phyloP scores from a whole-genome alignment of 2,797 vertebrate genomes.

The Podarcis siculus region DNA sequence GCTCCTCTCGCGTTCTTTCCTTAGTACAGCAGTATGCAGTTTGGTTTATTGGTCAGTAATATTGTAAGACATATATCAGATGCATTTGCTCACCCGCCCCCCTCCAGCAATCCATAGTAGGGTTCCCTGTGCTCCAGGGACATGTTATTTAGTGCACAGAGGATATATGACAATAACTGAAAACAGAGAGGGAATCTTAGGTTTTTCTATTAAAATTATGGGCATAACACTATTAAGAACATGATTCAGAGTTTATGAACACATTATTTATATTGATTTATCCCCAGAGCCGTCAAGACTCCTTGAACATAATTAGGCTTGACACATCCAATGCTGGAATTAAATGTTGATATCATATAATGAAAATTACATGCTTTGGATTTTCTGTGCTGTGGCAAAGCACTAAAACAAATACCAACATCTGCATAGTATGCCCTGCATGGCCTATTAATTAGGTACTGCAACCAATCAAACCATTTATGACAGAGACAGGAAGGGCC shows the following conservation, averaged over 20 bases:
- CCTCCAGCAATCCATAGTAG: neutral
- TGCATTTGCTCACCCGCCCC: neutral
- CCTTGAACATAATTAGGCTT: constrained; percentile 74
- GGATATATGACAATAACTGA: constrained; percentile 28
- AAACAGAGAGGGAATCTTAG: constrained; percentile 42
- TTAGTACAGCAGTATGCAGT: neutral
- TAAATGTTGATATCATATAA: constrained; percentile 57
- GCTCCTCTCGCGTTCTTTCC: neutral
- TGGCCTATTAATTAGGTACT: neutral
- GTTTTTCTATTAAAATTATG: constrained; percentile 59
- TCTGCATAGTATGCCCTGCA: neutral
- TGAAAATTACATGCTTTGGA: constrained; percentile 50
- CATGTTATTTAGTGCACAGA: constrained; percentile 2
- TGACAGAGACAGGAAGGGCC: neutral
- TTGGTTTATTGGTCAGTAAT: neutral
- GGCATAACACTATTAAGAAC: constrained; percentile 51
- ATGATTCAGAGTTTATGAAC: constrained; percentile 65
- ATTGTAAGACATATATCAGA: neutral
- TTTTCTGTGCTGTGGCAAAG: constrained; percentile 24
- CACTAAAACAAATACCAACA: constrained; percentile 14
- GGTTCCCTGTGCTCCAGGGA: no score
- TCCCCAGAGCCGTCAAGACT: constrained; percentile 68
- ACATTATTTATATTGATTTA: constrained; percentile 74
- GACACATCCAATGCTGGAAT: constrained; percentile 65
- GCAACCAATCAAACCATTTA: neutral